Evolutionary conservation across 2,888 invertebrate genomes (phyloP), one percentile per base, ranked within the genome.

Genomic region (Smittia sp.): DNA sequence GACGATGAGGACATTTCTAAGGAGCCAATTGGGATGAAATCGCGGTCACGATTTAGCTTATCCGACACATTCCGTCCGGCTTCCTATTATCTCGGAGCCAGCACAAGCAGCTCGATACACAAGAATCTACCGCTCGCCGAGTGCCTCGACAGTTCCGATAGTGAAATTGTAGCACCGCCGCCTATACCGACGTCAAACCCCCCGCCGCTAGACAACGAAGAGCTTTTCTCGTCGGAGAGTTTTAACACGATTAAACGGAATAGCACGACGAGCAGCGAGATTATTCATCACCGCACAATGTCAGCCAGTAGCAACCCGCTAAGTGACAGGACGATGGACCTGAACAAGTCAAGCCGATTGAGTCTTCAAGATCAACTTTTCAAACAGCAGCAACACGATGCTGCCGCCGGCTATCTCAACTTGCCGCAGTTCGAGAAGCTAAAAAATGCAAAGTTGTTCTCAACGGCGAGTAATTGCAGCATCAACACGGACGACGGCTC

Each of bases 21-120:
- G 81, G 90, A 94, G 76, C 88, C 90, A 76, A 83, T 88, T 54
- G 86, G 88, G 75, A 84, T 88, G 46, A 88, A 91, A 1, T 85
- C 90, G 62, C 89, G 92, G 77, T 87, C 88, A 0, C 85, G 94
- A 76, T 93, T 94, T 79, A 94, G 93, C 81, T 85, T 94, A 74
- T 94, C 93, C 0, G 94, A 94, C 79, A 93, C 91, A 1, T 94
- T 94, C 79, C 85, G 94, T 73, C 94, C 94, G 0, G 94, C 94
- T 0, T 94, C 94, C 0, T 94, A 94, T 79, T 94, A 94, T 80
- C 80, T 94, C 58, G 89, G 90, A 24, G 88, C 88, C 0, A 90
- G 88, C 78, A 86, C 87, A 77, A 73, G 73, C 25, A 73, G 73
- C 39, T 73, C 73, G 15, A 73, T 63, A 6, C 63, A 65, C 20